A percentile compares a stretch with the other conserved stretches of the same genome.
phyloP scores from a whole-genome alignment of 2,888 invertebrate species.

The Sialis lutaria region DNA sequence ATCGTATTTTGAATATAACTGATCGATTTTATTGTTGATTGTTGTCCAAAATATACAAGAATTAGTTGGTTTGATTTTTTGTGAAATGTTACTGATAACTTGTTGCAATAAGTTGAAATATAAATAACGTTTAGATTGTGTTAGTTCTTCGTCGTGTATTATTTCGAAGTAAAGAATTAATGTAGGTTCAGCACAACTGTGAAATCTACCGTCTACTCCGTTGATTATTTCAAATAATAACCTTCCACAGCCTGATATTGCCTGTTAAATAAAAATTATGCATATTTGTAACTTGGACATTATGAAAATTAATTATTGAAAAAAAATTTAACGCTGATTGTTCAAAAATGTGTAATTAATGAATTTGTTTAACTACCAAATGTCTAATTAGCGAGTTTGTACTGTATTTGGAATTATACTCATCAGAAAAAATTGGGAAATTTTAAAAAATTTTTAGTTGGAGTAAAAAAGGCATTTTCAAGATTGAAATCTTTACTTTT shows the following conservation, averaged over 20 bases:
- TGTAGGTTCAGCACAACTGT: constrained; percentile 61
- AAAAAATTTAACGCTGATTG: too few species aligned
- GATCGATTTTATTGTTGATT: constrained; percentile 22
- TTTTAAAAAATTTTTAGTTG: too few species aligned
- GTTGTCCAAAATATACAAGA: constrained; percentile 48
- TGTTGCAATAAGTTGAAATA: constrained; percentile 47
- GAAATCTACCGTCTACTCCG: constrained; percentile 70
- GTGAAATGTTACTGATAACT: constrained; percentile 42
- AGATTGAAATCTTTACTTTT: too few species aligned
- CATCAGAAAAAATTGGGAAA: too few species aligned
- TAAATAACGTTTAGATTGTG: constrained; percentile 25
- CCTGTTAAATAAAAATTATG: constrained; percentile 30
- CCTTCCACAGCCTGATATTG: constrained; percentile 63
- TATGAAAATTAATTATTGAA: too few species aligned
- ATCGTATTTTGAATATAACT: constrained; percentile 13
- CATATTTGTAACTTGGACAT: too few species aligned
- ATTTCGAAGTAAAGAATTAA: constrained; percentile 47
- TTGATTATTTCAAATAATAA: constrained; percentile 77
- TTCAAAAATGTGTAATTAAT: too few species aligned
- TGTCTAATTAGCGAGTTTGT: too few species aligned
- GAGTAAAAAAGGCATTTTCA: too few species aligned
- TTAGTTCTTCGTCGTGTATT: constrained; percentile 31
- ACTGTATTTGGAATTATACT: too few species aligned
- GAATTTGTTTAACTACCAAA: too few species aligned
- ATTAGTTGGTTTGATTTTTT: constrained; percentile 42